A percentile compares a stretch with the other conserved stretches of the same genome.
Evolutionary conservation across 2,113 vertebrate genomes (phyloP).

Genomic region (Rhinoptilus africanus): DNA sequence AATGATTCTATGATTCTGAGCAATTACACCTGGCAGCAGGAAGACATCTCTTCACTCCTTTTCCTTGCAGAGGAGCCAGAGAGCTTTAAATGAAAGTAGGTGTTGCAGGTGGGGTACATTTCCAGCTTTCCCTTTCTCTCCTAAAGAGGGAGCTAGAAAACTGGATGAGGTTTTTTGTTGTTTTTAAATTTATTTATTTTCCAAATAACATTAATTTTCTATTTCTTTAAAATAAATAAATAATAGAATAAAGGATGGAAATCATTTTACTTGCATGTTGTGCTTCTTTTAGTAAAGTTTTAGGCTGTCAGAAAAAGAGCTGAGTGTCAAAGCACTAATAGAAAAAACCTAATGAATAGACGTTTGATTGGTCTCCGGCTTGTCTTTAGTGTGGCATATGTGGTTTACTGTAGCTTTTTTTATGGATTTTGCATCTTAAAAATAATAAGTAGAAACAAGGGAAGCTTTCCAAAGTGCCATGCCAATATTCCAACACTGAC

Average conservation of each 20-base stretch:
- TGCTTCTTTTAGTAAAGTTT: background rate
- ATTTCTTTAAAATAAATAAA: background rate
- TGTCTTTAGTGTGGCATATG: background rate
- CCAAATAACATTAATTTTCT: background rate
- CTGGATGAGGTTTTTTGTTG: too few relatives aligned
- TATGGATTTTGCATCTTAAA: background rate
- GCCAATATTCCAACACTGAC: background rate
- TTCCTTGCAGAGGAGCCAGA: slow-evolving; percentile 5
- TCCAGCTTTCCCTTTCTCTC: background rate
- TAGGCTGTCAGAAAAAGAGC: background rate
- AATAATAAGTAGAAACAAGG: background rate
- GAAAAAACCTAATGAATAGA: background rate
- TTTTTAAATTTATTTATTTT: background rate
- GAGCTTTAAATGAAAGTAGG: background rate
- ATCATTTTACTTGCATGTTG: background rate
- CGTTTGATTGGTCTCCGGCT: background rate
- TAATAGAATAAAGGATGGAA: background rate
- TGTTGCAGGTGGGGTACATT: background rate
- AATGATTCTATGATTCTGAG: background rate
- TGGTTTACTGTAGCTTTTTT: background rate
- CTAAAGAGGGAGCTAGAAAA: slow-evolving; percentile 11
- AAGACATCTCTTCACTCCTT: background rate
- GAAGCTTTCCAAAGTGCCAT: background rate
- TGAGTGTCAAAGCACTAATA: background rate
- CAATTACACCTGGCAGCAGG: background rate